Evolutionary conservation across 1,140 invertebrate genomes (phyloP), one percentile per base, ranked within the genome.

Genomic region (Bombus pyrosoma): DNA sequence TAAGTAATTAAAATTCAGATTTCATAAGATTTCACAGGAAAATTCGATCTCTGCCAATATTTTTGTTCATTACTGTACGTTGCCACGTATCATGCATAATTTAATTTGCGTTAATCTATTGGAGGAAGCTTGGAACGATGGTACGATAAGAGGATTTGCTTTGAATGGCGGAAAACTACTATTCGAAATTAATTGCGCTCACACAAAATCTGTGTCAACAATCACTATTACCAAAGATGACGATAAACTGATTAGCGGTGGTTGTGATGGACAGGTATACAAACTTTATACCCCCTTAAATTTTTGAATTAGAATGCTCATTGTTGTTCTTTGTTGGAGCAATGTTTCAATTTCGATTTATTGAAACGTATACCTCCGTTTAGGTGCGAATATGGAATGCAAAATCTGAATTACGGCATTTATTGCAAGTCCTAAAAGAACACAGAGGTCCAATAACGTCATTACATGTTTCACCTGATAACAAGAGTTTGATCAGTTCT

Each of bases 401-500:
- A 69, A 96, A 96, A 77, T 96, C 96, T 0, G 94, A 96, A 59
- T 95, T 96, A 43, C 97, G 98, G 91, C 95, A 94, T 71, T 92
- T 98, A 22, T 92, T 96, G 81, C 96, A 96, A 41, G 96, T 98
- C 12, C 96, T 99, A 79, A 98, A 98, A 94, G 98, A 99, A 92
- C 98, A 99, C 94, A 98, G 98, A 92, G 98, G 97, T 53, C 97
- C 97, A 28, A 97, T 99, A 41, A 98, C 98, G 0, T 97, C 97
- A 22, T 96, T 99, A 85, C 96, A 97, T 72, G 96, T 99, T 71
- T 97, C 97, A 53, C 96, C 96, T 32, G 96, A 97, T 89, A 96
- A 98, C 91, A 96, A 96, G 2, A 97, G 98, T 93, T 97, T 98
- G 3, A 97, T 98, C 1, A 98, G 98, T 90, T 97, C 98, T 0